Conservation (phyloP, 2,888 invertebrate genomes). For the Eulithis prunata region DNA sequence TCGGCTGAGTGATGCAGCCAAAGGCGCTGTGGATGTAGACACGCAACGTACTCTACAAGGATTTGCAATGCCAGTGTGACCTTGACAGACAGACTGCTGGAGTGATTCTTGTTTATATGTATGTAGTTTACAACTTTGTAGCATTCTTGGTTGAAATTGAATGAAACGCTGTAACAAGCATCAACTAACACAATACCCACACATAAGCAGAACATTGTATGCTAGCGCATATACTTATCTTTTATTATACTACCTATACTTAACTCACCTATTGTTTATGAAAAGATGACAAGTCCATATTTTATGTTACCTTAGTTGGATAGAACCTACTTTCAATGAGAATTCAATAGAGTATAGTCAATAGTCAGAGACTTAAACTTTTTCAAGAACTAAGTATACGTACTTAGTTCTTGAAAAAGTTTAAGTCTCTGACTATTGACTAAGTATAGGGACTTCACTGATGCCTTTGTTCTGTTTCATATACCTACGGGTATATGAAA, state of each 20-base stretch:
- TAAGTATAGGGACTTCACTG: no score
- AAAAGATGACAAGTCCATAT: no score
- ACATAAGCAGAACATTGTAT: not conserved
- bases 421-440: not conserved
- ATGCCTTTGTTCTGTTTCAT: no score
- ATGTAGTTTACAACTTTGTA: slow-evolving; percentile 15
- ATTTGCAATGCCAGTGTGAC: slow-evolving; percentile 60
- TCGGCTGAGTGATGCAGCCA: slow-evolving; percentile 64
- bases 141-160: slow-evolving; percentile 1
- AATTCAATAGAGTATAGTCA: not conserved
- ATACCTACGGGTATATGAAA: not conserved
- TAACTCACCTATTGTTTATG: no score
- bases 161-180: not conserved
- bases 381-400: not conserved
- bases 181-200: not conserved
- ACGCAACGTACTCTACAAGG: slow-evolving; percentile 52
- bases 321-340: not conserved
- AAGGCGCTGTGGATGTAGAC: slow-evolving; percentile 61
- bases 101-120: slow-evolving; percentile 13
- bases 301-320: no score
- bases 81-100: slow-evolving; percentile 53
- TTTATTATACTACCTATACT: no score
- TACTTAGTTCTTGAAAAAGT: not conserved
- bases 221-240: no score
- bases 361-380: not conserved